phyloP scores from a whole-genome alignment of 2,888 invertebrate genomes.

The Drosophila atroscutellata region DNA sequence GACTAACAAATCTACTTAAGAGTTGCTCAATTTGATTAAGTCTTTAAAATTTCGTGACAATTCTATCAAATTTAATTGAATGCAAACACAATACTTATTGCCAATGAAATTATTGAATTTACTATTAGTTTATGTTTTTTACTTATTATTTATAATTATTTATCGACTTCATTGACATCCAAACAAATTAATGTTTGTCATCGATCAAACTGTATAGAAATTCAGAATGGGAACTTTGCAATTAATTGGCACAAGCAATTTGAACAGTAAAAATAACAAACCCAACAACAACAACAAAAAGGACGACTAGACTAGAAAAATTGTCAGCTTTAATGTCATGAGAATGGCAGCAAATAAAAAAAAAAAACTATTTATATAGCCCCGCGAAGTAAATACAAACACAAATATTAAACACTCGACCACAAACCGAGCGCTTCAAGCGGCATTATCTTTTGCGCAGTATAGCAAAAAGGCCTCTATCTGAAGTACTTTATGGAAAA shows the following conservation, averaged over 20 bases:
- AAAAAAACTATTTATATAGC: slow-evolving; percentile 58
- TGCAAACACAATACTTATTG: background rate
- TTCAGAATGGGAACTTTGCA: slow-evolving; percentile 52
- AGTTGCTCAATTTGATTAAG: background rate
- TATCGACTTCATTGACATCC: slow-evolving; percentile 34
- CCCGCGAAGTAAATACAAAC: slow-evolving; percentile 13
- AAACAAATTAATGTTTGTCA: slow-evolving; percentile 49
- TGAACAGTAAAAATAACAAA: slow-evolving; percentile 14
- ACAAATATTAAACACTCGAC: slow-evolving; percentile 23
- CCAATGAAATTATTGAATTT: background rate
- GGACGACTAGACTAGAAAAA: slow-evolving; percentile 53
- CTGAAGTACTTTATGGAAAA: slow-evolving; percentile 5
- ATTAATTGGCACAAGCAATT: slow-evolving; percentile 71
- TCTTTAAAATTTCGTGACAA: background rate
- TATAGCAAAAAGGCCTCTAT: slow-evolving; percentile 18
- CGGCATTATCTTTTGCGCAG: slow-evolving; percentile 47
- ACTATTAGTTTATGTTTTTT: background rate
- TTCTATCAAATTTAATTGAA: background rate
- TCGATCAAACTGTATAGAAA: slow-evolving; percentile 58
- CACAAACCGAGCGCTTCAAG: slow-evolving; percentile 17
- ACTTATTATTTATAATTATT: background rate
- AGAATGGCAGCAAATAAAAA: slow-evolving; percentile 38
- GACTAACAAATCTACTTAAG: background rate
- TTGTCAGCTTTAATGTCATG: slow-evolving; percentile 64
- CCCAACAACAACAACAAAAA: background rate